These are phyloP conservation scores for Phlogophora meticulosa DNA, from an alignment of 2,888 invertebrate species.

Conservation along the genomic window DNA sequence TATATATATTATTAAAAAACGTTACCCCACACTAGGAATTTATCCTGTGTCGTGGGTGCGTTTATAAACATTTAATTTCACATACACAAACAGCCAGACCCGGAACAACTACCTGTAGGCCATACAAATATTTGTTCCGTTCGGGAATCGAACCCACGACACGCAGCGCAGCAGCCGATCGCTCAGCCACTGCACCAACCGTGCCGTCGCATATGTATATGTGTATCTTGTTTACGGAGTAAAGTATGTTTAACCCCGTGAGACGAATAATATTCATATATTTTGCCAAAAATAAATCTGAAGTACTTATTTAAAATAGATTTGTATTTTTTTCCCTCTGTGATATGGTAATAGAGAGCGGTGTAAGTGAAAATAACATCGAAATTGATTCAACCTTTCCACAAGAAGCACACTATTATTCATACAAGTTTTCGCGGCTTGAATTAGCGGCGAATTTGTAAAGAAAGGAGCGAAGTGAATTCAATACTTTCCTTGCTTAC, in stretches of 20 bases:
- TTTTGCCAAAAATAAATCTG: slow-evolving; percentile 46
- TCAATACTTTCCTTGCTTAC: slow-evolving; percentile 34
- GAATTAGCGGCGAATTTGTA: slow-evolving; percentile 44
- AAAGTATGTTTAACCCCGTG: slow-evolving; percentile 13
- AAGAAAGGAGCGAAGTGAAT: slow-evolving; percentile 39
- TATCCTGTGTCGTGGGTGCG: too few species aligned
- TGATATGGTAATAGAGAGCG: slow-evolving; percentile 44
- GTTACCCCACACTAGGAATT: too few species aligned
- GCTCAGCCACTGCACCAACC: too few species aligned
- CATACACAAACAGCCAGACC: too few species aligned
- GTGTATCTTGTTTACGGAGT: slow-evolving; percentile 30
- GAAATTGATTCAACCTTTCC: slow-evolving; percentile 54
- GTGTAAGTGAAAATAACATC: slow-evolving; percentile 52
- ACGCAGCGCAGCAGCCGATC: too few species aligned
- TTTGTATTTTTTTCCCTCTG: slow-evolving; percentile 21
- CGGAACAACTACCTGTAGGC: too few species aligned
- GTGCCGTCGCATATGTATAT: too few species aligned
- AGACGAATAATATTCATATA: slow-evolving; percentile 17
- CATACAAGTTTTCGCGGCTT: slow-evolving; percentile 41
- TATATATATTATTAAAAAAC: too few species aligned
- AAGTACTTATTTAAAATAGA: slow-evolving; percentile 30
- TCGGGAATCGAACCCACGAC: too few species aligned
- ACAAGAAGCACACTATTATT: slow-evolving; percentile 51
- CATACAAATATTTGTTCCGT: too few species aligned
- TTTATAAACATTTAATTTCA: too few species aligned